Base-by-base conservation (phyloP, 2,113 vertebrate genomes). In the Cynocephalus volans region DNA sequence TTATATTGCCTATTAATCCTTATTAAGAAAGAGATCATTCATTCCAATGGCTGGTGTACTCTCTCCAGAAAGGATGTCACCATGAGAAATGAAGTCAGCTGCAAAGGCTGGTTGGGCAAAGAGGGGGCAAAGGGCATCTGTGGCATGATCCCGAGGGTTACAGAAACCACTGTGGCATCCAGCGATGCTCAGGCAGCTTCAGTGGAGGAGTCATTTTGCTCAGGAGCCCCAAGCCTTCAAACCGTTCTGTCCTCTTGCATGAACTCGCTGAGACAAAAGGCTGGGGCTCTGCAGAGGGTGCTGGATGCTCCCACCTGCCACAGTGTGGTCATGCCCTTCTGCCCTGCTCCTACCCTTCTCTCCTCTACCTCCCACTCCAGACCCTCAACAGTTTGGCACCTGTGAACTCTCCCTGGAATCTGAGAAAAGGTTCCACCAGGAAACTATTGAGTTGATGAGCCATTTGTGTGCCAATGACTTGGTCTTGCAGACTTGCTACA, bases 161-260 rank as follows among this genome's bases (percentile, higher is more conserved):
- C 52, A 12, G 93, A 80, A n/a, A 24, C 45, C 1, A 1, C 56
- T 24, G 1, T 3, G 36, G 60, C 23, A 5, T 26, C 64, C 41
- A 12, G 15, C 73, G 41, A 4, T 0, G 0, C 19, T 24, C 0
- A 0, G 11, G 75, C 67, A 45, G 18, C 79, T 50, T 48, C 0
- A 0, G 7, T 23, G 6, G 45, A 15, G 28, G 81, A 56, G 28
- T n/a, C 21, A 58, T 4, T 36, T 48, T 50, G 9, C n/a, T 83
- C 21, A 10, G 67, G 54, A 83, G 3, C n/a, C 33, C 69, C 54
- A 70, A 5, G 15, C 50, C 70, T 87, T 67, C 50, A 12, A 28
- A 26, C 0, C 3, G 17, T 4, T 1, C 26, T 33, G 5, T 45
- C 45, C 36, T 70, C 70, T 28, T 28, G 10, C 77, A 2, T 5